Base-by-base conservation (phyloP, 2,113 vertebrate species). In the Pterocles burchelli region DNA sequence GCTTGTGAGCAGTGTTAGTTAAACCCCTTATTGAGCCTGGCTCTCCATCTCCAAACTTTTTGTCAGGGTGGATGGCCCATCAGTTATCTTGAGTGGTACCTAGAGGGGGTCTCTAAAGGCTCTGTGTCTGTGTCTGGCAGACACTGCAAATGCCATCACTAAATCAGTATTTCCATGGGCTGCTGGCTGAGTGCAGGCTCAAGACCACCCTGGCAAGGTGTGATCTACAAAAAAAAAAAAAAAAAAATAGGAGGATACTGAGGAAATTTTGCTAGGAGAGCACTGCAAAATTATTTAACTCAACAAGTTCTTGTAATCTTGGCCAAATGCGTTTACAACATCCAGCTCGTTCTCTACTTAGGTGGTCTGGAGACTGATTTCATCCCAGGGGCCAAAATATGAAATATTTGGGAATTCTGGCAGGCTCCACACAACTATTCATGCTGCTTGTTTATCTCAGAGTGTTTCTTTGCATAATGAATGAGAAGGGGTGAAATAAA, bases 331-430 rank as follows among this genome's bases (percentile, higher is more conserved):
- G 76, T 82, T 95, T 93, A 75, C 51, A 74, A 46, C 68, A 88
- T 87, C 49, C 70, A 92, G 54, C 65, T 89, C 5, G 0, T 81
- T 90, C 83, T 94, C 95, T 84, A 89, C 78, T 95, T 95, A 96
- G 91, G 95, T 96, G 97, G 95, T 96, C 96, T 93, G 91, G 87
- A 97, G 87, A 41, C 38, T 92, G 66, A 82, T 73, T 92, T 96
- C 86, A 78, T 87, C 48, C 41, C 0, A 0, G 57, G 76, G 88
- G 75, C 48, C 88, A 95, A 95, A 96, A 92, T 88, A 88, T 88
- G 89, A 95, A 97, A 93, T 95, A 95, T 88, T 92, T 95, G 92
- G 77, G 67, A 79, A 95, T 89, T 89, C 95, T 95, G 95, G 88
- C 89, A 94, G 58, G 41, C 85, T 91, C 34, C 57, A 46, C 7